phyloP scores from a whole-genome alignment of 1,140 invertebrate species.

The Panagrolaimus sp. region DNA sequence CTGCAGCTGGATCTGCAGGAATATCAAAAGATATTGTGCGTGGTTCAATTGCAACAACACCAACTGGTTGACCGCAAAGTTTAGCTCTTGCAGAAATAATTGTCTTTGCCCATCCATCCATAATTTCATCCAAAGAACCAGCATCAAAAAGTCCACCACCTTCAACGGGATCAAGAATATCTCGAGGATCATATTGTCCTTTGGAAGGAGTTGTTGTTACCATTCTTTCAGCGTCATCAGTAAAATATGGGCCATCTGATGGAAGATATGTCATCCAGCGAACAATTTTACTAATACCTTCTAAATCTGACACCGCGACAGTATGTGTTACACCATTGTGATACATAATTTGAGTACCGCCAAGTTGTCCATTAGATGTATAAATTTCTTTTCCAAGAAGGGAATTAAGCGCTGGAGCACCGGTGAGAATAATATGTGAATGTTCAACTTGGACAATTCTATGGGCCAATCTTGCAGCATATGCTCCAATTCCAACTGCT shows the following conservation, averaged over 20 bases:
- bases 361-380: slow-evolving; percentile 94
- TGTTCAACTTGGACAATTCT: slow-evolving; percentile 95
- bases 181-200: slow-evolving; percentile 84
- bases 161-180: slow-evolving; percentile 69
- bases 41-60: slow-evolving; percentile 92
- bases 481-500: slow-evolving; percentile 96
- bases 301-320: slow-evolving; percentile 79
- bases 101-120: slow-evolving; percentile 93
- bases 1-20: slow-evolving; percentile 95
- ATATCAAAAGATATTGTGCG: slow-evolving; percentile 85
- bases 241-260: slow-evolving; percentile 32
- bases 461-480: slow-evolving; percentile 83
- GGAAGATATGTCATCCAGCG: slow-evolving; percentile 68
- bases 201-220: slow-evolving; percentile 70
- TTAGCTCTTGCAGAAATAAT: slow-evolving; percentile 81
- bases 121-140: slow-evolving; percentile 85
- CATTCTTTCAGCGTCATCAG: slow-evolving; percentile 28
- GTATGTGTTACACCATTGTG: slow-evolving; percentile 92
- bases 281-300: slow-evolving; percentile 82
- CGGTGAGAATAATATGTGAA: slow-evolving; percentile 95
- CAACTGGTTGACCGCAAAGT: slow-evolving; percentile 90
- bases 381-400: slow-evolving; percentile 85
- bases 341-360: slow-evolving; percentile 92
- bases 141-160: slow-evolving; percentile 85
- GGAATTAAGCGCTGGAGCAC: slow-evolving; percentile 89